These are phyloP conservation scores for Scaptomyza flava DNA, from an alignment of 2,888 invertebrate species.

Conservation along the genomic window DNA sequence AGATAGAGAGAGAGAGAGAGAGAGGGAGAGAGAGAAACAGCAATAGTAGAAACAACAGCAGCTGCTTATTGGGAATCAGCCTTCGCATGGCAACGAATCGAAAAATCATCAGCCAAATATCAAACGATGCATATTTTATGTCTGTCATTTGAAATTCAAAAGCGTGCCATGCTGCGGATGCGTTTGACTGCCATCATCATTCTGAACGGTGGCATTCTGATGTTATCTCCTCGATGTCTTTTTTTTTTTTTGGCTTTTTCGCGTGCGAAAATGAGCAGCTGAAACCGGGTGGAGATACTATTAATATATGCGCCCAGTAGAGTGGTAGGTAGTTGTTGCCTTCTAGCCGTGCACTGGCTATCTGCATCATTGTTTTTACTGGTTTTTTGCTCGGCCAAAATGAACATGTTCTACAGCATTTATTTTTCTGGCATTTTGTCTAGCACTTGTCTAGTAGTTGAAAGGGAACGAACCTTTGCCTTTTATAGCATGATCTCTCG, in stretches of 20 bases:
- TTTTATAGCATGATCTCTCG: neutral
- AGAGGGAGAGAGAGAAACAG: neutral
- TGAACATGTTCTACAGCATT: slow-evolving; percentile 42
- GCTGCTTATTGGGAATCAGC: slow-evolving; percentile 28
- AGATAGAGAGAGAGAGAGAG: neutral
- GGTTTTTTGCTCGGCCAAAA: slow-evolving; percentile 18
- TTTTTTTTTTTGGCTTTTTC: slow-evolving; percentile 2
- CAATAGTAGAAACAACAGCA: slow-evolving; percentile 9
- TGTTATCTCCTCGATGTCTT: slow-evolving; percentile 9
- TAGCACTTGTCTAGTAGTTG: slow-evolving; percentile 37
- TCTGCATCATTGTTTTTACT: slow-evolving; percentile 22
- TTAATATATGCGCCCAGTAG: slow-evolving; percentile 59
- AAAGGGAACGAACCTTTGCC: slow-evolving; percentile 11
- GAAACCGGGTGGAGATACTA: slow-evolving; percentile 23
- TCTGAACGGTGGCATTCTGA: slow-evolving; percentile 2
- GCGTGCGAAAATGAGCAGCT: slow-evolving; percentile 70
- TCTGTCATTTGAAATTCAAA: slow-evolving; percentile 75
- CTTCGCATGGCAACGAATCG: slow-evolving; percentile 6
- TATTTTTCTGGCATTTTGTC: slow-evolving; percentile 26
- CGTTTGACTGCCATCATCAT: slow-evolving; percentile 44
- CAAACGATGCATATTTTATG: slow-evolving; percentile 74
- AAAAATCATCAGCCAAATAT: slow-evolving; percentile 63
- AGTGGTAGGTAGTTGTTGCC: neutral
- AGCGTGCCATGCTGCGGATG: slow-evolving; percentile 58
- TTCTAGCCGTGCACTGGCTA: slow-evolving; percentile 7